Evolutionary conservation across 2,888 invertebrate species (phyloP).

Genomic region (Brachyopa scutellaris): DNA sequence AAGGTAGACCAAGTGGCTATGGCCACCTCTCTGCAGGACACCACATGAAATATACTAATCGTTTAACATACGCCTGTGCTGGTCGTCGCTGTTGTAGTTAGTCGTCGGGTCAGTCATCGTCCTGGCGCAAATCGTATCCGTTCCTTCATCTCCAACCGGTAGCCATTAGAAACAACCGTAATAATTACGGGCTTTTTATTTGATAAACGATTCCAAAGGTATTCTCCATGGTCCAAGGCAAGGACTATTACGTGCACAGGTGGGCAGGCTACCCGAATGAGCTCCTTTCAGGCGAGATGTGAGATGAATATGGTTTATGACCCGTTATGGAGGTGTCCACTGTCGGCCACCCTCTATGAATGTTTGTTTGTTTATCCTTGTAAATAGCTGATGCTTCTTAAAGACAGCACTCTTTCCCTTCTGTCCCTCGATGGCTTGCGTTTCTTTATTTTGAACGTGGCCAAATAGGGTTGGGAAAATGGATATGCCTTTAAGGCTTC

Average conservation of each 20-base stretch:
- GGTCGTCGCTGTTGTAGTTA: slow-evolving; percentile 5
- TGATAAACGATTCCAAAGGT: slow-evolving; percentile 63
- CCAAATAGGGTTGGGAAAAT: slow-evolving; percentile 28
- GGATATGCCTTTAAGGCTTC: slow-evolving; percentile 24
- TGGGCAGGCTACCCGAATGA: slow-evolving; percentile 18
- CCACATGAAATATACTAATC: slow-evolving; percentile 56
- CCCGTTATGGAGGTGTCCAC: slow-evolving; percentile 31
- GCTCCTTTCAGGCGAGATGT: background rate
- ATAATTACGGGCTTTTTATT: slow-evolving; percentile 68
- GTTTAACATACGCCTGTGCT: slow-evolving; percentile 24
- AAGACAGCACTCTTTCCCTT: slow-evolving; percentile 35
- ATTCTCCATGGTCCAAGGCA: slow-evolving; percentile 20
- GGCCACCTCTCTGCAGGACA: background rate
- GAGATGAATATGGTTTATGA: slow-evolving; percentile 43
- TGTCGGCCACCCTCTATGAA: slow-evolving; percentile 35
- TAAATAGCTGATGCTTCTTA: slow-evolving; percentile 55
- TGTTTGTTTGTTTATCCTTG: slow-evolving; percentile 58
- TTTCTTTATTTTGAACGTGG: slow-evolving; percentile 54
- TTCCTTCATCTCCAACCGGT: slow-evolving; percentile 50
- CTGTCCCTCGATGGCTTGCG: slow-evolving; percentile 3
- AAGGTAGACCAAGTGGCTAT: slow-evolving; percentile 2
- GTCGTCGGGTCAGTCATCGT: slow-evolving; percentile 28
- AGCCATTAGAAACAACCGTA: slow-evolving; percentile 59
- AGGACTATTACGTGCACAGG: slow-evolving; percentile 46
- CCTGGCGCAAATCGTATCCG: slow-evolving; percentile 43